Evolutionary conservation across 2,113 vertebrate genomes (phyloP), one percentile per base, ranked within the genome.

Genomic region (Taurulus bubalis): DNA sequence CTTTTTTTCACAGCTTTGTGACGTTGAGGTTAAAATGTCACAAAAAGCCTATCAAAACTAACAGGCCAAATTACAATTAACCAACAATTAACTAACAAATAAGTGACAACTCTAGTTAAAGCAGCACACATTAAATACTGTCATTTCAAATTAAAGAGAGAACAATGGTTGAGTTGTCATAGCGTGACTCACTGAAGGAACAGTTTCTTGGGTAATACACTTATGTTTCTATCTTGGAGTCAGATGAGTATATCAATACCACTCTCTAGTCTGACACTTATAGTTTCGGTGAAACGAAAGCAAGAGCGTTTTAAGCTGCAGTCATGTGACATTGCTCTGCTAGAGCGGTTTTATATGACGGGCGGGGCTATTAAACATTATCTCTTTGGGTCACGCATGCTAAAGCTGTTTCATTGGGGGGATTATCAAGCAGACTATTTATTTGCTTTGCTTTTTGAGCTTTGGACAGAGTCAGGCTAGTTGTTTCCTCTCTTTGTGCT

Each of bases 1-100:
- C 38, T 15, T 70, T 55, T 82, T 28, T 74, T 85, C 81, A 89
- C 79, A 82, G 59, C 22, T 78, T 68, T 40, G 55, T 73, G 34
- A 71, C 67, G 47, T 22, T 42, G 47, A 63, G 8, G 34, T 64
- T 8, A 60, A 74, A 69, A 59, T 69, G 36, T 68, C 65, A 78
- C 51, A 62, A 69, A 60, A 80, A 71, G 30, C 55, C 58, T 14
- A 3, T 10, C 2, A 64, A 51, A 38, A 40, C 24, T 14, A 71
- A 72, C 24, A 85, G 11, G 40, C 26, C 24, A 60, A 34, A 38
- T 34, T 77, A 82, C 24, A 64, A 2, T 53, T 22, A 60, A 56
- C 38, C 51, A 42, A 42, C 40, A 42, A 3, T 32, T 32, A 32
- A 32, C 30, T 32, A 70, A 59, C 20, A 72, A 73, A 15, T 15